Percentiles rank a stretch among this genome's conserved stretches.
These are phyloP conservation scores for Uloborus plumipes DNA, from an alignment of 2,888 invertebrate genomes.

Conservation along the genomic window DNA sequence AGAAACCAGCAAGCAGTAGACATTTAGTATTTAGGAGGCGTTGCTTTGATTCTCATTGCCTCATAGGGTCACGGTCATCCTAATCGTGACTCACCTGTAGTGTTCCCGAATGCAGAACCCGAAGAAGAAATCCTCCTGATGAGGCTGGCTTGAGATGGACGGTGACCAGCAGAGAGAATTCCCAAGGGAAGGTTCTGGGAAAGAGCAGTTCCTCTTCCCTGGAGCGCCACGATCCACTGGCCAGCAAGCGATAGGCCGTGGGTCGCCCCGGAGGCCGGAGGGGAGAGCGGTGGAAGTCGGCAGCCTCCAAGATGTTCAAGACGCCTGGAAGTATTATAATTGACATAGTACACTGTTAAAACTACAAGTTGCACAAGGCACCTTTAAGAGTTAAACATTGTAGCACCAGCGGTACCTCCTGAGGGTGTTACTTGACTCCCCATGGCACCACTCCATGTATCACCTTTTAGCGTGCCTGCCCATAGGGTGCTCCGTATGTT, in stretches of 20 bases:
- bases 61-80: too few species aligned
- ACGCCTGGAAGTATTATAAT: constrained; percentile 26
- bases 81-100: constrained; percentile 23
- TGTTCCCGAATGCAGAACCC: constrained; percentile 50
- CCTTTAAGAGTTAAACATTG: too few species aligned
- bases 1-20: too few species aligned
- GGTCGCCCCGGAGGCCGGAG: constrained; percentile 43
- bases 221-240: constrained; percentile 49
- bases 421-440: too few species aligned
- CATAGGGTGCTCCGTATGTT: too few species aligned
- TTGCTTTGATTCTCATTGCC: too few species aligned
- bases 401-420: too few species aligned
- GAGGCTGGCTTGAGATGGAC: constrained; percentile 34
- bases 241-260: constrained; percentile 47
- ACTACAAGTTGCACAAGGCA: too few species aligned
- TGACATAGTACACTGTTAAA: too few species aligned
- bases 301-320: constrained; percentile 47
- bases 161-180: constrained; percentile 53
- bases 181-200: constrained; percentile 61
- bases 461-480: too few species aligned
- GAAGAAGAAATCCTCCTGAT: constrained; percentile 38
- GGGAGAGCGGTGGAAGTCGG: constrained; percentile 42
- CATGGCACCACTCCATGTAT: too few species aligned
- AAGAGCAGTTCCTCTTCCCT: constrained; percentile 37
- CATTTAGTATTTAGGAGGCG: too few species aligned